A percentile compares a stretch with the other conserved stretches of the same genome.
phyloP scores from a whole-genome alignment of 2,888 invertebrate species.

The Athrips mouffetella region DNA sequence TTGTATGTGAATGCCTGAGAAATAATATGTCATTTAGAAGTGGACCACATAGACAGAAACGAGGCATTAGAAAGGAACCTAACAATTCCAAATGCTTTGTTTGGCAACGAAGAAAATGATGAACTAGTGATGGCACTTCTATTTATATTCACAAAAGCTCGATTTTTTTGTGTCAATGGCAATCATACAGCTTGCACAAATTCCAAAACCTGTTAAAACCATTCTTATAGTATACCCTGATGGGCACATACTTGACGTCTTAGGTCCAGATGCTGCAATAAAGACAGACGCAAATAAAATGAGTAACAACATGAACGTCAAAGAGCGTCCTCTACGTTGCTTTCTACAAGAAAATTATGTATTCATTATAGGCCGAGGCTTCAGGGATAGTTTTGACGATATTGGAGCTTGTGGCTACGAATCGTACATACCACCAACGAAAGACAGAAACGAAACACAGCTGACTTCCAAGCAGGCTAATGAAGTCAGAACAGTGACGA shows the following conservation, averaged over 20 bases:
- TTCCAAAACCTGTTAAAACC: conserved; percentile 15
- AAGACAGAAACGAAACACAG: neutral
- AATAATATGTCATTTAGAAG: conserved; percentile 14
- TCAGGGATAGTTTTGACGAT: conserved; percentile 12
- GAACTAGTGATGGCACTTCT: conserved; percentile 17
- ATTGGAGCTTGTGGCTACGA: conserved; percentile 12
- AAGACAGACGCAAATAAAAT: conserved; percentile 18
- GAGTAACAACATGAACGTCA: conserved; percentile 6
- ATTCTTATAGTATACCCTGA: conserved; percentile 14
- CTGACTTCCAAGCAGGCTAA: conserved; percentile 13
- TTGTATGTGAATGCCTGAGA: conserved; percentile 7
- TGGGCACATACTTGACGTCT: conserved; percentile 17
- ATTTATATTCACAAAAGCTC: conserved; percentile 21
- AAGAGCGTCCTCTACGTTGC: conserved; percentile 9
- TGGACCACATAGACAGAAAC: conserved; percentile 19
- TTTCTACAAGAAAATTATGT: no score
- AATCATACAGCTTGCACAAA: conserved; percentile 17
- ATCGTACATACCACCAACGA: conserved; percentile 12
- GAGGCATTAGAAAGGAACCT: conserved; percentile 19
- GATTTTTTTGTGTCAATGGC: conserved; percentile 16
- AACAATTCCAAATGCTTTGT: conserved; percentile 17
- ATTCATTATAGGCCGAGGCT: conserved; percentile 18
- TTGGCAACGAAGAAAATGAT: conserved; percentile 16
- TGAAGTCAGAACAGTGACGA: neutral
- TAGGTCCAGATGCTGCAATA: conserved; percentile 16